Percentiles rank a stretch among this genome's conserved stretches.
Conservation (phyloP, 2,113 vertebrate species). For the Ornithorhynchus anatinus region DNA sequence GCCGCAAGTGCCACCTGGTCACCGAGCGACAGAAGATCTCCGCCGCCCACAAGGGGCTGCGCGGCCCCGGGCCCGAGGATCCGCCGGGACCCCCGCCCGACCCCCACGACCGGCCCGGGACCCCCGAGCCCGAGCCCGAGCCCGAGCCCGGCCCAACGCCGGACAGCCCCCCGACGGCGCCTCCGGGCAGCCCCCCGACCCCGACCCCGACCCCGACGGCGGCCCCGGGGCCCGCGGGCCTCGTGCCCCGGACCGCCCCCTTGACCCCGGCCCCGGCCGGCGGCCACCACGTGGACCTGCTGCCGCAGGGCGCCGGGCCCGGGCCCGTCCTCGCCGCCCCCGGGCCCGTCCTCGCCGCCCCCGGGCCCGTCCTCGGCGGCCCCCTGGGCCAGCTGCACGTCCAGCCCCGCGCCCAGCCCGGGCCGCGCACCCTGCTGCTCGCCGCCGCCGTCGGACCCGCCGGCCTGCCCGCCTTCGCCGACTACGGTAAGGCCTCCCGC, state of each 20-base stretch:
- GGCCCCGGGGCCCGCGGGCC: background rate
- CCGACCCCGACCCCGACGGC: background rate
- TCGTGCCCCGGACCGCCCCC: background rate
- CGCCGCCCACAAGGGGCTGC: conserved; percentile 74
- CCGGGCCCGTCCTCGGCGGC: background rate
- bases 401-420: background rate
- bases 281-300: background rate
- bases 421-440: background rate
- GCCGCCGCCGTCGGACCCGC: background rate
- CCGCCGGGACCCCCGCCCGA: background rate
- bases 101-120: background rate
- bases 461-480: background rate
- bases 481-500: conserved; percentile 32
- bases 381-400: background rate
- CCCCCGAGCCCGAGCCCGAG: fast-evolving
- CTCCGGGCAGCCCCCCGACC: fast-evolving
- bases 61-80: conserved; percentile 43
- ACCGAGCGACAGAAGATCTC: conserved; percentile 79
- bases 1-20: conserved; percentile 82
- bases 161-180: background rate
- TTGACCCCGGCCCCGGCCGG: background rate
- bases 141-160: fast-evolving
- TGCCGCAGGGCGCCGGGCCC: background rate
- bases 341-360: background rate
- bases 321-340: conserved; percentile 9